Base-by-base conservation (phyloP, 2,888 invertebrate species). In the Melipona bicolor region DNA sequence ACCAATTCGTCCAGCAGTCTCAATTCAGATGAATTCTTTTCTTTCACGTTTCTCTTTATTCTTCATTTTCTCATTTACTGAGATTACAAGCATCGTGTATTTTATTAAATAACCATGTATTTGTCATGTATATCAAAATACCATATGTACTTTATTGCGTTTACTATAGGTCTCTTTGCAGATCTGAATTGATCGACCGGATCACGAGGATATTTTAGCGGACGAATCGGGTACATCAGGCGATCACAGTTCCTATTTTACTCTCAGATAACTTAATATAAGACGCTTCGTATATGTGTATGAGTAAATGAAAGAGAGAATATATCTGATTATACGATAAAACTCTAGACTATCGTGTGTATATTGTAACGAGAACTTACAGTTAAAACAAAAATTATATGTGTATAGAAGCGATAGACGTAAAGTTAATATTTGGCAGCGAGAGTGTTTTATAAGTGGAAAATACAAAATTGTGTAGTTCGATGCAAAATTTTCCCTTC, bases 221-320 rank as follows among this genome's bases (percentile, higher is more conserved):
- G 87, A 88, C 85, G 83, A 89, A 88, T 76, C 77, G 85, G 81
- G 92, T 93, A 92, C 92, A 92, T 90, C 93, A 93, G 93, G 93
- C 91, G 92, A 91, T 91, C 91, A 93, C 93, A 93, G 93, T 93
- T 93, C 93, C 93, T 93, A 93, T 92, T 92, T 92, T 91, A 91
- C 91, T 91, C 90, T 85, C 85, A 85, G 88, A 85, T 82, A 87
- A 86, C 32, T 82, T 88, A 85, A 82, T 82, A 62, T 88, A 87
- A 86, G 90, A 81, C 83, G 84, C 77, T 89, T 84, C 70, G 59
- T 86, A 76, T 43, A 9, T 43, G 9, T 84, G 62, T 82, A 79
- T 50, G 76, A 81, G 36, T 61, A 78, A 81, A 43, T 64, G 54
- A 77, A 73, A 65, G 49, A 83, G 81, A 71, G 79, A 79, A 21